Evolutionary conservation across 2,888 invertebrate species (phyloP).

Genomic region (Rotaria macrura): DNA sequence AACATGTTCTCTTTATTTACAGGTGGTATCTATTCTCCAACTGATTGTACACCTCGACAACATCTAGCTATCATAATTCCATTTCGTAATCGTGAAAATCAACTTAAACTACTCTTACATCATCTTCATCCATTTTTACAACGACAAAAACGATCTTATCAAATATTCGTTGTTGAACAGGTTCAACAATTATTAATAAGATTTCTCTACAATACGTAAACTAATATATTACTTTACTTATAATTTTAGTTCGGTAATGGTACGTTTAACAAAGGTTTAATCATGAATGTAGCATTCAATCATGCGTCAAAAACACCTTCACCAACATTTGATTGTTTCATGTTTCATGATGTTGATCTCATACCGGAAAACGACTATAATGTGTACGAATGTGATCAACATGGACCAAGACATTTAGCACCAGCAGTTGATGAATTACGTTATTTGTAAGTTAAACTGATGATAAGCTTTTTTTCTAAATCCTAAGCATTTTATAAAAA

Average conservation of each 20-base stretch:
- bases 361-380: slow-evolving; percentile 32
- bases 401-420: slow-evolving; percentile 26
- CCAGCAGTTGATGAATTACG: slow-evolving; percentile 33
- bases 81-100: slow-evolving; percentile 50
- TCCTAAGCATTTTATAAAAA: too few relatives aligned
- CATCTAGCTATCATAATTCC: slow-evolving; percentile 45
- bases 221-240: slow-evolving; percentile 26
- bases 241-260: slow-evolving; percentile 55
- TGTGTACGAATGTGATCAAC: slow-evolving; percentile 26
- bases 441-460: slow-evolving; percentile 23
- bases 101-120: slow-evolving; percentile 51
- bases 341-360: slow-evolving; percentile 34
- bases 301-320: slow-evolving; percentile 71
- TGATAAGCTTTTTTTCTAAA: too few relatives aligned
- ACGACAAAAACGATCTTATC: slow-evolving; percentile 52
- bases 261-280: slow-evolving; percentile 81
- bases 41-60: slow-evolving; percentile 28
- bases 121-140: slow-evolving; percentile 53
- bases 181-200: slow-evolving; percentile 38
- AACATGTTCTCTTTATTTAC: neutral
- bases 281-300: slow-evolving; percentile 89
- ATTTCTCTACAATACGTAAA: slow-evolving; percentile 20
- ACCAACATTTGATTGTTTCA: slow-evolving; percentile 51
- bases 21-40: slow-evolving; percentile 23
- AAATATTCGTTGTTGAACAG: slow-evolving; percentile 54